Evolutionary conservation across 2,797 vertebrate species (phyloP).

Genomic region (Tauraco hartlaubi): DNA sequence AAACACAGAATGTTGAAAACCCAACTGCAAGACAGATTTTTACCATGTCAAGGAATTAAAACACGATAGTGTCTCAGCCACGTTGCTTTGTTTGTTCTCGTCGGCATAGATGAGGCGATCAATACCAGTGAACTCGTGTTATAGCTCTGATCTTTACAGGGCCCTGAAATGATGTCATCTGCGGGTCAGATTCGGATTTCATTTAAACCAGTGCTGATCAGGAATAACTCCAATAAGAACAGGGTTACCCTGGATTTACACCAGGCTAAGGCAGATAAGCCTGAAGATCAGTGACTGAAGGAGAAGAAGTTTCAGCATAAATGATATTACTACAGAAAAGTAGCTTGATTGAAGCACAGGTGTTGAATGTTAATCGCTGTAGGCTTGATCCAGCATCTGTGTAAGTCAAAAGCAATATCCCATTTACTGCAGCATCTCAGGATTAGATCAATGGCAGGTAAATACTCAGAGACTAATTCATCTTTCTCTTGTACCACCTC

Average conservation of each 20-base stretch:
- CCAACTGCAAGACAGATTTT: neutral
- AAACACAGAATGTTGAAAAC: neutral
- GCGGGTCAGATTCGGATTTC: constrained; percentile 42
- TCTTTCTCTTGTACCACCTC: neutral
- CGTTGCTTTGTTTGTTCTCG: neutral
- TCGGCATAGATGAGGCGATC: neutral
- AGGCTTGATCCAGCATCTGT: constrained; percentile 29
- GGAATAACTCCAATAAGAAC: constrained; percentile 47
- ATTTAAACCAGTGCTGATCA: constrained; percentile 40
- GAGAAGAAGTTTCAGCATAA: constrained; percentile 53
- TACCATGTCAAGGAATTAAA: neutral
- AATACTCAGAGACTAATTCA: constrained; percentile 3
- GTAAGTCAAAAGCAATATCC: constrained; percentile 43
- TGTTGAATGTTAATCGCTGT: constrained; percentile 54
- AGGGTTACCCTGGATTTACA: constrained; percentile 49
- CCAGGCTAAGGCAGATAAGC: constrained; percentile 55
- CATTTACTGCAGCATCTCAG: constrained; percentile 35
- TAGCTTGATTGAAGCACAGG: constrained; percentile 47
- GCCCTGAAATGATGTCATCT: neutral
- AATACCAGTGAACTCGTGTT: neutral
- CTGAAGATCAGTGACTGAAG: constrained; percentile 51
- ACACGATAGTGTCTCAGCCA: neutral
- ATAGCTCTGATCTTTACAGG: neutral
- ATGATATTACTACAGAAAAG: constrained; percentile 57
- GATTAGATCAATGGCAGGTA: neutral